Conservation (phyloP, 2,113 vertebrate species). For the Vireo altiloquus region DNA sequence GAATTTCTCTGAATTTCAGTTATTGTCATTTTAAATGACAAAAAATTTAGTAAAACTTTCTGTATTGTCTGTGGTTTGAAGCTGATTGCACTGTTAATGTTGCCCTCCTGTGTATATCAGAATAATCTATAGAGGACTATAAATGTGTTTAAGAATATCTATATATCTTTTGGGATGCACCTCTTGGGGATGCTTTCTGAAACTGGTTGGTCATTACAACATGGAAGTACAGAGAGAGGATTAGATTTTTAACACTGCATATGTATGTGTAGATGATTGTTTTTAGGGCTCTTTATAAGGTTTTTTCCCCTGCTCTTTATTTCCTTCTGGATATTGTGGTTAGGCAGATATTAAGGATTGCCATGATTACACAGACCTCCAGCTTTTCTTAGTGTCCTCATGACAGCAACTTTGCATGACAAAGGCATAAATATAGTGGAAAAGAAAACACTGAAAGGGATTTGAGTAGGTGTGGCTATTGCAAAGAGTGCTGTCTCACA, state of each 20-base stretch:
- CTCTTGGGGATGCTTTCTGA: not conserved
- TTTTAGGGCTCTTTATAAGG: not conserved
- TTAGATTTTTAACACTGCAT: not conserved
- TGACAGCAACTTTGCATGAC: not conserved
- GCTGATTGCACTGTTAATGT: not conserved
- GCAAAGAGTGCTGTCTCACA: not conserved
- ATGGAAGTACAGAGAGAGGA: not conserved
- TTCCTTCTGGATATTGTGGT: not conserved
- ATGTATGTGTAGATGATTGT: rapidly evolving
- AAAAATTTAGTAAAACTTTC: not conserved
- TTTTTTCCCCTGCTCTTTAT: not conserved
- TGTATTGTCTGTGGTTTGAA: not conserved
- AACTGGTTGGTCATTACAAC: not conserved
- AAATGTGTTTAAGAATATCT: not conserved
- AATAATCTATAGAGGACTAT: not conserved
- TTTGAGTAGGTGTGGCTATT: not conserved
- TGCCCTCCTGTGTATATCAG: not conserved
- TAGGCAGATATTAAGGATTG: not conserved
- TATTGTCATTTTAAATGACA: not conserved
- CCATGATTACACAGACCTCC: not conserved
- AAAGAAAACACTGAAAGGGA: not conserved
- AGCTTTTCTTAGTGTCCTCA: not conserved
- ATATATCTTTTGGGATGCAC: not conserved
- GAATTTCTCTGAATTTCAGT: not conserved
- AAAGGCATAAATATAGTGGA: not conserved